phyloP scores from a whole-genome alignment of 2,113 vertebrate species.

The Crocuta crocuta region DNA sequence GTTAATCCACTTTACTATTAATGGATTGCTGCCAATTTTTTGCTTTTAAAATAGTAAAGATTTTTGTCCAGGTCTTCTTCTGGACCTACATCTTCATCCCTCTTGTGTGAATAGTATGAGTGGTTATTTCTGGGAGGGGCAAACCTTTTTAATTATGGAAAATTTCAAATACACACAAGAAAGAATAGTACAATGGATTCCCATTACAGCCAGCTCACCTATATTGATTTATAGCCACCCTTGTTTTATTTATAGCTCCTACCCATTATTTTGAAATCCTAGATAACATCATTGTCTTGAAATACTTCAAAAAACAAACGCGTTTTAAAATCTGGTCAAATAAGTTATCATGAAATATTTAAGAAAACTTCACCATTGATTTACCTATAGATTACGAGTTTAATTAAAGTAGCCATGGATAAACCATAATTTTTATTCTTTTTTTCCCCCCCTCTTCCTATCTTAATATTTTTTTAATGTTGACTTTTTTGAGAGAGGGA shows the following conservation, averaged over 20 bases:
- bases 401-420: neutral
- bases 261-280: neutral
- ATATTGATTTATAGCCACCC: neutral
- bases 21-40: neutral
- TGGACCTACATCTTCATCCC: neutral
- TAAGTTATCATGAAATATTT: neutral
- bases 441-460: neutral
- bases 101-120: neutral
- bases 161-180: neutral
- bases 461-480: too few relatives aligned
- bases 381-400: neutral
- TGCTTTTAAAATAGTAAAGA: neutral
- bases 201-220: neutral
- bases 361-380: neutral
- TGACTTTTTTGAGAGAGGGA: too few relatives aligned
- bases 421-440: neutral
- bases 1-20: neutral
- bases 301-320: slow-evolving; percentile 1
- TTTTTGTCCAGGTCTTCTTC: neutral
- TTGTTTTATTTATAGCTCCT: neutral
- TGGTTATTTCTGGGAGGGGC: neutral
- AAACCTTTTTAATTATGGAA: neutral
- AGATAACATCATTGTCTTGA: neutral
- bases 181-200: neutral
- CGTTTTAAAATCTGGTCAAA: neutral